Percentiles rank a stretch among this genome's conserved stretches.
phyloP scores from a whole-genome alignment of 2,113 vertebrate species.

The Spilogale gracilis region DNA sequence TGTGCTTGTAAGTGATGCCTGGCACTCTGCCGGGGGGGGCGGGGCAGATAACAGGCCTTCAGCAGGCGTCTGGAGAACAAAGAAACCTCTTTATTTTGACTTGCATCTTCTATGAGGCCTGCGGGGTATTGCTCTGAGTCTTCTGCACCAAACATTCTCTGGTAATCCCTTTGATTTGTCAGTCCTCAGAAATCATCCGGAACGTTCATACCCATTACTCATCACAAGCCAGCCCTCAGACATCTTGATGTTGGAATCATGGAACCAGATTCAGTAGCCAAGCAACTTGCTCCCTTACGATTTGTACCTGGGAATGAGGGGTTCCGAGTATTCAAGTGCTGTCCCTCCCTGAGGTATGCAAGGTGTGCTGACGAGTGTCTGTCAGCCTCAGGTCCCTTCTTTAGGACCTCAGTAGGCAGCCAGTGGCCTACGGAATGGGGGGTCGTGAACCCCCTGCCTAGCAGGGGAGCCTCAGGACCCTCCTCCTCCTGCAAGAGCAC shows the following conservation, averaged over 20 bases:
- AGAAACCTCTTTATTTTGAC: neutral
- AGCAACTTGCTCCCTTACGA: accelerated
- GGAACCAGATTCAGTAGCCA: neutral
- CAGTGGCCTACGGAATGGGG: too few relatives aligned
- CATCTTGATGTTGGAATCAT: accelerated
- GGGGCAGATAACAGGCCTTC: too few relatives aligned
- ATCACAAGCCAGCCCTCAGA: neutral
- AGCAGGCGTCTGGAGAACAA: neutral
- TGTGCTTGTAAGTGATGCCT: neutral
- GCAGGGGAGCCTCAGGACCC: neutral
- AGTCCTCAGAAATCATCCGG: neutral
- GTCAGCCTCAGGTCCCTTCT: neutral
- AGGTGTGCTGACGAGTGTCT: neutral
- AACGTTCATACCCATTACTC: neutral
- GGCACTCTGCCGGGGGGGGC: accelerated
- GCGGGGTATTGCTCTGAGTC: accelerated
- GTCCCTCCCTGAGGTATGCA: neutral
- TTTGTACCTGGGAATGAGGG: accelerated
- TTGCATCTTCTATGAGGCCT: too few relatives aligned
- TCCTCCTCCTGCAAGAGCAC: accelerated
- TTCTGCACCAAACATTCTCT: too few relatives aligned
- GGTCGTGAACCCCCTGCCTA: accelerated
- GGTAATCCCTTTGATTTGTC: neutral
- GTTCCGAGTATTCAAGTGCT: neutral
- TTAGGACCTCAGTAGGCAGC: too few relatives aligned